These are phyloP conservation scores for Oreochromis grahami DNA, from an alignment of 2,797 vertebrate genomes.

Conservation along the genomic window DNA sequence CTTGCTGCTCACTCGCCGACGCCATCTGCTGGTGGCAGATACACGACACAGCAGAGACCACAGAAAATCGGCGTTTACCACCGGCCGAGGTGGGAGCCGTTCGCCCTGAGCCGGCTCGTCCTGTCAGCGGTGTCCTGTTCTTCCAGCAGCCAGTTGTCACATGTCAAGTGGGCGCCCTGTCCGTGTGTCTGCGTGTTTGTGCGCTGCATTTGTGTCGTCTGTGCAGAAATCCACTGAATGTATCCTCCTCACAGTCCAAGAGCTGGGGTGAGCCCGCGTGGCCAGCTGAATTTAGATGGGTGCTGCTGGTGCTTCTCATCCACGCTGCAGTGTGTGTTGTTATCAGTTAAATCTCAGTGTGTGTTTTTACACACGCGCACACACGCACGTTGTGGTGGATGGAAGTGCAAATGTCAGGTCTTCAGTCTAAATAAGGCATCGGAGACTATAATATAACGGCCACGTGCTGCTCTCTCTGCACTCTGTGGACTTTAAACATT, in stretches of 20 bases:
- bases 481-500: constrained; percentile 99
- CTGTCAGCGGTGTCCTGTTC: neutral
- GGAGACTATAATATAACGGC: constrained; percentile 78
- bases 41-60: neutral
- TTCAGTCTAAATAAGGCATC: constrained; percentile 76
- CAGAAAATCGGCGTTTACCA: neutral
- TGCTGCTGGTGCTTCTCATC: constrained; percentile 58
- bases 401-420: constrained; percentile 70
- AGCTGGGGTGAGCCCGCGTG: constrained; percentile 80
- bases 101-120: neutral
- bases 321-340: neutral
- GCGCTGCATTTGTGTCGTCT: constrained; percentile 60
- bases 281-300: constrained; percentile 76
- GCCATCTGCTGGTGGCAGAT: constrained; percentile 16
- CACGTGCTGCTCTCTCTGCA: constrained; percentile 84
- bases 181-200: constrained; percentile 34
- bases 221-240: constrained; percentile 85
- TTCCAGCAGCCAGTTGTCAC: constrained; percentile 5
- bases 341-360: neutral
- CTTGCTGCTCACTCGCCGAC: constrained; percentile 31
- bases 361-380: neutral
- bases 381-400: constrained; percentile 33
- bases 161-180: neutral
- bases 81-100: neutral
- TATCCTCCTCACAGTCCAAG: constrained; percentile 87